phyloP scores from a whole-genome alignment of 2,888 invertebrate species.

The Cosmorhoe ocellata region DNA sequence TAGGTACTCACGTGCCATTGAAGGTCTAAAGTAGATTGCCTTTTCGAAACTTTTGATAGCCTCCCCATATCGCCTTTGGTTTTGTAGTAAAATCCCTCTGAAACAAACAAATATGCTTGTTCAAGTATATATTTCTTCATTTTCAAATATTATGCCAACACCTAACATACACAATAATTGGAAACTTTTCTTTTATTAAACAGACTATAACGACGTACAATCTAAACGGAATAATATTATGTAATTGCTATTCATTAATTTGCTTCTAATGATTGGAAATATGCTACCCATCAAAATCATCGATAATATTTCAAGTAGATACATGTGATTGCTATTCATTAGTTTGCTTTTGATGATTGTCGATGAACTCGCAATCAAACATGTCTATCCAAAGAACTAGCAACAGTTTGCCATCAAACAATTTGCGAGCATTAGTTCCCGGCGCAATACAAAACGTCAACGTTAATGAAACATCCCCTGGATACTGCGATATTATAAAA shows the following conservation, averaged over 20 bases:
- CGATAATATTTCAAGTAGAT: no score
- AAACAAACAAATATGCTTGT: conserved; percentile 67
- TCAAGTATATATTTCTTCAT: no score
- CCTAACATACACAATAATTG: no score
- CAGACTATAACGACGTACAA: no score
- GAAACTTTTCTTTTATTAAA: no score
- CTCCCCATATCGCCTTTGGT: conserved; percentile 92
- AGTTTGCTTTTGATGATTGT: no score
- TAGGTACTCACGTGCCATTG: conserved; percentile 93
- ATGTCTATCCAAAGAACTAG: conserved; percentile 16
- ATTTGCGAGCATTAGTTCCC: conserved; percentile 40
- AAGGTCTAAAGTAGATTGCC: conserved; percentile 96
- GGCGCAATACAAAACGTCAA: conserved; percentile 45
- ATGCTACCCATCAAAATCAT: no score
- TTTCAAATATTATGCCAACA: no score
- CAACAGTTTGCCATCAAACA: conserved; percentile 36
- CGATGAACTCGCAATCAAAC: background rate
- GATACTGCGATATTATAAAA: conserved; percentile 47
- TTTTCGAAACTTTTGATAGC: conserved; percentile 95
- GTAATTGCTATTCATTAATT: no score
- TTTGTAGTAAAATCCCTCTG: conserved; percentile 96
- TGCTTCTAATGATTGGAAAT: no score
- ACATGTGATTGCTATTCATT: no score
- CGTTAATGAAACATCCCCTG: conserved; percentile 50
- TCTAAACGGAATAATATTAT: no score